These are phyloP conservation scores for Rhabdophis nuchalis DNA, from an alignment of 2,797 vertebrate species.

Conservation along the genomic window DNA sequence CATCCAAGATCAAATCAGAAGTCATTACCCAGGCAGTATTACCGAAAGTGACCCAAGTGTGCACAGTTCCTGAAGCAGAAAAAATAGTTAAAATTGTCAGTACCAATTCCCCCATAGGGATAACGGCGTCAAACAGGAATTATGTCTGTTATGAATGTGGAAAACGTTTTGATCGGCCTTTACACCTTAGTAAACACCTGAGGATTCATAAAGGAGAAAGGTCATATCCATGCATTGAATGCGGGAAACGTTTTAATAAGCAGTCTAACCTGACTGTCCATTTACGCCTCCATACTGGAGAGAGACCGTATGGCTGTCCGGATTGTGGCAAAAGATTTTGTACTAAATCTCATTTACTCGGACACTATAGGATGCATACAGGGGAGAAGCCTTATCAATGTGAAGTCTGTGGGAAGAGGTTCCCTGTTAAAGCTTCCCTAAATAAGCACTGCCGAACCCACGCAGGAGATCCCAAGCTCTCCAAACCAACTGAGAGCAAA, in stretches of 20 bases:
- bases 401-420: slow-evolving; percentile 40
- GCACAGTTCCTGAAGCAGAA: background rate
- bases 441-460: slow-evolving; percentile 48
- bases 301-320: slow-evolving; percentile 34
- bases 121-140: background rate
- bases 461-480: background rate
- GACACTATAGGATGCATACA: slow-evolving; percentile 41
- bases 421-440: slow-evolving; percentile 37
- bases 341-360: slow-evolving; percentile 20
- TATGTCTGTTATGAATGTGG: slow-evolving; percentile 10
- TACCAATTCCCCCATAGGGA: background rate
- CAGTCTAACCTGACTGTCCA: slow-evolving; percentile 20
- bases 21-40: background rate
- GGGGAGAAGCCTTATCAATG: slow-evolving; percentile 53
- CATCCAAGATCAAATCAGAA: background rate
- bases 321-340: slow-evolving; percentile 41
- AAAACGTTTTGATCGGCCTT: slow-evolving; percentile 6
- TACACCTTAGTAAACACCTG: slow-evolving; percentile 13
- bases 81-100: background rate
- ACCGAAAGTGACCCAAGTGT: background rate
- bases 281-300: slow-evolving; percentile 34
- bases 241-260: background rate
- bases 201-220: slow-evolving; percentile 17
- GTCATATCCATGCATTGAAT: slow-evolving; percentile 2
- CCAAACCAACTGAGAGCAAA: background rate